A percentile compares a stretch with the other conserved stretches of the same genome.
These are phyloP conservation scores for Fistularia tabacaria DNA, from an alignment of 2,797 vertebrate genomes.

Conservation along the genomic window DNA sequence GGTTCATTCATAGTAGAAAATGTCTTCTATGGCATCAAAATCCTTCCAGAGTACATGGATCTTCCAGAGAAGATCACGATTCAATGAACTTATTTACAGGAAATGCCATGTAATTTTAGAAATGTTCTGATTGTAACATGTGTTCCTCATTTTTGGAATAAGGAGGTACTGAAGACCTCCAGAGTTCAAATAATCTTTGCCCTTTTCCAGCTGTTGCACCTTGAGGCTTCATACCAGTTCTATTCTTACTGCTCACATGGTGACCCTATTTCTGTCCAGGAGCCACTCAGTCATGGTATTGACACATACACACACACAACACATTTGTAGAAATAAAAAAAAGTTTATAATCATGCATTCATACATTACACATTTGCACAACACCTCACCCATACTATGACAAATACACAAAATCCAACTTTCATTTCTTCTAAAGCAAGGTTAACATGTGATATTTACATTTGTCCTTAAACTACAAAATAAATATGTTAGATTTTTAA, in stretches of 20 bases:
- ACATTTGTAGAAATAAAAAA: slow-evolving; percentile 61
- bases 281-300: neutral
- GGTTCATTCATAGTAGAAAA: too few species aligned
- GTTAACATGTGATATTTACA: slow-evolving; percentile 60
- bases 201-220: slow-evolving; percentile 17
- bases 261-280: slow-evolving; percentile 38
- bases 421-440: slow-evolving; percentile 26
- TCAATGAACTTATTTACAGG: too few species aligned
- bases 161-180: neutral
- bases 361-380: slow-evolving; percentile 41
- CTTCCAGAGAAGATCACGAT: too few species aligned
- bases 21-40: too few species aligned
- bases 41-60: too few species aligned
- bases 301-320: neutral
- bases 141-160: too few species aligned
- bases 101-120: too few species aligned
- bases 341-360: slow-evolving; percentile 77
- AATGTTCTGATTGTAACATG: too few species aligned
- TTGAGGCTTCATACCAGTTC: slow-evolving; percentile 13
- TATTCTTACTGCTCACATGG: slow-evolving; percentile 63
- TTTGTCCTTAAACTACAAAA: slow-evolving; percentile 52
- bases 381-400: slow-evolving; percentile 13
- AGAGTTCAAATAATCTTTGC: too few species aligned
- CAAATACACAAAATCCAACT: slow-evolving; percentile 22
- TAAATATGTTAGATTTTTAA: slow-evolving; percentile 68